Evolutionary conservation across 2,797 vertebrate genomes (phyloP).

Genomic region (Mastacembelus armatus): DNA sequence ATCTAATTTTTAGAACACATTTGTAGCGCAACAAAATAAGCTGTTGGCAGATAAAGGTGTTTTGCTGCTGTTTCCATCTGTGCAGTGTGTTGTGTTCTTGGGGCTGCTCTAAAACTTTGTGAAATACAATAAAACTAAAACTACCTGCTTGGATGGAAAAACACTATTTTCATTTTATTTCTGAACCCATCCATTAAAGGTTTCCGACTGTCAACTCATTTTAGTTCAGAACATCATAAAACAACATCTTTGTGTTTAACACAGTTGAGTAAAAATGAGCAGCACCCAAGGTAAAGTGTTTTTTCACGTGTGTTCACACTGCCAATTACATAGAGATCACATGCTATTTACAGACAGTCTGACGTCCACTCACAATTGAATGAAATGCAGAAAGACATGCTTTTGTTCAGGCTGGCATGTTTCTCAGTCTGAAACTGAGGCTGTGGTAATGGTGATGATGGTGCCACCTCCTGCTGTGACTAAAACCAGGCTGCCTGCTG

Average conservation of each 20-base stretch:
- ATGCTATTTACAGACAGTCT: constrained; percentile 36
- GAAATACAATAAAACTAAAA: neutral
- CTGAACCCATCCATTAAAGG: constrained; percentile 13
- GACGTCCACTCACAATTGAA: constrained; percentile 43
- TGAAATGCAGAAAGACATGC: constrained; percentile 25
- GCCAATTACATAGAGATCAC: constrained; percentile 38
- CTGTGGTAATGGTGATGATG: constrained; percentile 67
- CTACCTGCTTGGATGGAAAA: neutral
- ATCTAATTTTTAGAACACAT: too few species aligned
- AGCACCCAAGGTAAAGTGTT: constrained; percentile 27
- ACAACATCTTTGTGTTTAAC: constrained; percentile 35
- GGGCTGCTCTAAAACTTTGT: too few species aligned
- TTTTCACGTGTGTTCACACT: constrained; percentile 18
- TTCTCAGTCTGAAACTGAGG: constrained; percentile 55
- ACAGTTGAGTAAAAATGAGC: constrained; percentile 31
- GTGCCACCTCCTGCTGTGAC: constrained; percentile 67
- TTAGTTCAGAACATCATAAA: too few species aligned
- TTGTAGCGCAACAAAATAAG: too few species aligned
- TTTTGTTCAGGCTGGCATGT: constrained; percentile 56
- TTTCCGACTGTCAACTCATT: neutral
- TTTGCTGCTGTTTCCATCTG: too few species aligned
- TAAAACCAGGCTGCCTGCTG: constrained; percentile 79
- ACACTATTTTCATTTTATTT: constrained; percentile 11
- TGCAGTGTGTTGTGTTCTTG: too few species aligned
- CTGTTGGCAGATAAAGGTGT: too few species aligned